Percentiles rank a stretch among this genome's conserved stretches.
These are phyloP conservation scores for Cryptocheilus praepositus DNA, from an alignment of 2,888 invertebrate genomes.

Conservation along the genomic window DNA sequence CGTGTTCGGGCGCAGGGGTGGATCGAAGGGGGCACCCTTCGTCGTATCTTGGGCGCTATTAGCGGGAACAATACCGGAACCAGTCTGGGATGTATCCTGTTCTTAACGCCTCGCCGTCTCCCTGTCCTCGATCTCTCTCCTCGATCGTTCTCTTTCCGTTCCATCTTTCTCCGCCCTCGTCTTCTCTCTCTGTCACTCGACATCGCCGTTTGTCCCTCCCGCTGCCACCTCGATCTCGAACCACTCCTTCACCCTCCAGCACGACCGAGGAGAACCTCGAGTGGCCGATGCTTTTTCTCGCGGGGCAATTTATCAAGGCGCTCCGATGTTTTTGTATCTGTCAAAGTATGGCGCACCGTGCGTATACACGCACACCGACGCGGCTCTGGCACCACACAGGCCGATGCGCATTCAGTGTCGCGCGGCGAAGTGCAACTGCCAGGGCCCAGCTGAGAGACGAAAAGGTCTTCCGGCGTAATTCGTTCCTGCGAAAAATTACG, in stretches of 20 bases:
- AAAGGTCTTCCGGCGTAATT: slow-evolving; percentile 48
- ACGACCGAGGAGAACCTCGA: slow-evolving; percentile 52
- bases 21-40: slow-evolving; percentile 38
- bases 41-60: slow-evolving; percentile 71
- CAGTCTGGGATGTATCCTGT: slow-evolving; percentile 71
- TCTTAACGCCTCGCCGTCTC: slow-evolving; percentile 65
- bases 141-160: too few relatives aligned
- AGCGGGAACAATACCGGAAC: slow-evolving; percentile 73
- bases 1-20: slow-evolving; percentile 42
- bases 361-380: slow-evolving; percentile 9
- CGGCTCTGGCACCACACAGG: neutral
- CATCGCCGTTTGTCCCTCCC: slow-evolving; percentile 10
- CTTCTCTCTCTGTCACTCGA: neutral
- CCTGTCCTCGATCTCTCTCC: slow-evolving; percentile 25
- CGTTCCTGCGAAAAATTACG: slow-evolving; percentile 52
- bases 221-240: slow-evolving; percentile 16
- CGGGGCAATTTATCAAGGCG: slow-evolving; percentile 67
- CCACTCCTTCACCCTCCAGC: slow-evolving; percentile 40
- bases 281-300: slow-evolving; percentile 63
- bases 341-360: slow-evolving; percentile 56
- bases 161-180: slow-evolving; percentile 35
- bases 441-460: slow-evolving; percentile 21
- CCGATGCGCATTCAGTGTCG: slow-evolving; percentile 19
- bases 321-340: slow-evolving; percentile 66
- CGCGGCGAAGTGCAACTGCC: slow-evolving; percentile 39